Base-by-base conservation (phyloP, 2,797 vertebrate species). In the Eupleurogrammus muticus region DNA sequence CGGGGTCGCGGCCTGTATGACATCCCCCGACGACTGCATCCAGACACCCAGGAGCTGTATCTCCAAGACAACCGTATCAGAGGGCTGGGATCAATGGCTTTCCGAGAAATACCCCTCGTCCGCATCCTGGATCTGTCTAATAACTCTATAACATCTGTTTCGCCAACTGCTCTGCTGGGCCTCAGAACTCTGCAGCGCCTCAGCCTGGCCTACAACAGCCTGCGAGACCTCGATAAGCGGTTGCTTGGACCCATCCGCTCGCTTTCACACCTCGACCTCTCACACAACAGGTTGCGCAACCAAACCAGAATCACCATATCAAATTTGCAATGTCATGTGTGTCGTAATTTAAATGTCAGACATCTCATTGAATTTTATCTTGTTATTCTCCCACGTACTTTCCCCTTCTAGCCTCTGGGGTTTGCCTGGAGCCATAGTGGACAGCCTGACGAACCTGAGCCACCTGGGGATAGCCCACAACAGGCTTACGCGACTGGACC, bases 61-160 rank as follows among this genome's bases (percentile, higher is more conserved):
- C 79, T 99, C 54, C 97, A 98, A 88, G 95, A 97, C 51, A 99
- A 99, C 62, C 95, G 86, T 5, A 97, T 99, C 84, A 91, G 93
- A 72, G 94, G 93, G 56, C 92, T 99, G 63, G 94, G 94, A 62
- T 94, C 94, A 23, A 94, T 93, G 55, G 93, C 95, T 28, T 98
- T 99, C 84, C 89, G 89, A 59, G 94, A 95, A 47, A 94, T 95
- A 7, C 93, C 96, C 0, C 56, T 92, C 8, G 95, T 99, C 23
- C 95, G 91, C 49, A 92, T 96, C 80, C 87, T 99, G 32, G 95
- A 99, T 82, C 86, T 99, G 73, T 94, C 96, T 3, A 99, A 99
- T 79, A 99, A 99, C 92, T 96, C 96, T 2, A 94, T 99, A 79
- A 95, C 96, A 36, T 90, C 82, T 5, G 78, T 99, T 83, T 95